A percentile compares a stretch with the other conserved stretches of the same genome.
Evolutionary conservation across 2,113 vertebrate species (phyloP).

Genomic region (Chunga burmeisteri): DNA sequence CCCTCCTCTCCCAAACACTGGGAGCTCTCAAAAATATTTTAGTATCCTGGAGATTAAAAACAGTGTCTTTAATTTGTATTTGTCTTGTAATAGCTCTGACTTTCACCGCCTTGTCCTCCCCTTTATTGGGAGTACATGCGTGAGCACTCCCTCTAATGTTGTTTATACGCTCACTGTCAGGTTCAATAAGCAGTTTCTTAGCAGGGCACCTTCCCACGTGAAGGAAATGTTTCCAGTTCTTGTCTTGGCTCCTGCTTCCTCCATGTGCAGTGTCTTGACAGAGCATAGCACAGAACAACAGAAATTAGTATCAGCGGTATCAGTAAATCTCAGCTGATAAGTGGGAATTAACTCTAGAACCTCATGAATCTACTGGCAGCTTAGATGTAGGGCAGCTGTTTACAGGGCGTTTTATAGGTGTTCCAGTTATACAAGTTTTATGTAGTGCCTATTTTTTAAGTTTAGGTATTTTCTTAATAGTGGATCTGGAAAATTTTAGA

Average conservation of each 20-base stretch:
- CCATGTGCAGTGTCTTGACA: background rate
- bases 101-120: slow-evolving; percentile 30
- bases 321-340: background rate
- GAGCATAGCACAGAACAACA: background rate
- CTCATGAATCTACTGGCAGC: background rate
- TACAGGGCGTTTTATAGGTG: background rate
- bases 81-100: slow-evolving; percentile 41
- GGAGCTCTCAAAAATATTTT: slow-evolving; percentile 6
- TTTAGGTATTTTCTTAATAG: slow-evolving; percentile 29
- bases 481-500: background rate
- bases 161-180: background rate
- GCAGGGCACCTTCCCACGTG: slow-evolving; percentile 42
- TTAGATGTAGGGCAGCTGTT: background rate
- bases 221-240: slow-evolving; percentile 30
- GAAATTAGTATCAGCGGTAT: background rate
- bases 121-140: background rate
- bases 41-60: slow-evolving; percentile 16
- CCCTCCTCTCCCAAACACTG: background rate
- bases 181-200: slow-evolving; percentile 46
- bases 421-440: background rate
- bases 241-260: background rate
- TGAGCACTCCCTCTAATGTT: slow-evolving; percentile 30
- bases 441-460: background rate
- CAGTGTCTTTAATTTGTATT: slow-evolving; percentile 21
- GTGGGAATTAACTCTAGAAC: background rate